Percentiles rank a stretch among this genome's conserved stretches.
These are phyloP conservation scores for Panulirus ornatus DNA, from an alignment of 1,140 invertebrate species.

Conservation along the genomic window DNA sequence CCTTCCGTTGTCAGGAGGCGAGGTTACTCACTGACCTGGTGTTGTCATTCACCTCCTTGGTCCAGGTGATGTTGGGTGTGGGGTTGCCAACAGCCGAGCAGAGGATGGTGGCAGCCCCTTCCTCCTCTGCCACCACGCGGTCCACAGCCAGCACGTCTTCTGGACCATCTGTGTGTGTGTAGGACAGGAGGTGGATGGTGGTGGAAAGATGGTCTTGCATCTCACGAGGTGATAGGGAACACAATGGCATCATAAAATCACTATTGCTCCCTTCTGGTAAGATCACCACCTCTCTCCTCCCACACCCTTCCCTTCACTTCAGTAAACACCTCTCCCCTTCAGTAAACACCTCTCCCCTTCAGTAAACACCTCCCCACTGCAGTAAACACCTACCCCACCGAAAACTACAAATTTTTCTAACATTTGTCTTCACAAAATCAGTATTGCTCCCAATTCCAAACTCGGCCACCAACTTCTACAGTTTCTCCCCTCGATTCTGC, in stretches of 20 bases:
- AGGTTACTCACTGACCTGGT: constrained; percentile 24
- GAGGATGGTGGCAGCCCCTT: neutral
- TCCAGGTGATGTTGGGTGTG: constrained; percentile 54
- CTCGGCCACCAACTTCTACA: too few species aligned
- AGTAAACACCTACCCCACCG: neutral
- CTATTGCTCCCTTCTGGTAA: too few species aligned
- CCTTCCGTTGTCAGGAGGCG: neutral
- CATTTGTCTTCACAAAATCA: too few species aligned
- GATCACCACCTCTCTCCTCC: too few species aligned
- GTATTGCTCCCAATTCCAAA: too few species aligned
- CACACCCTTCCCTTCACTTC: too few species aligned
- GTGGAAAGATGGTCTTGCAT: neutral
- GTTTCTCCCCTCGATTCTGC: too few species aligned
- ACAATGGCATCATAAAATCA: too few species aligned
- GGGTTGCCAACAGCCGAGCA: constrained; percentile 60
- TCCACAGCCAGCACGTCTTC: constrained; percentile 9
- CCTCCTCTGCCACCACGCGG: constrained; percentile 10
- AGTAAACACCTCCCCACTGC: neutral
- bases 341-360: neutral
- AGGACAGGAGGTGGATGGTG: neutral
- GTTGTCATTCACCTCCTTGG: neutral
- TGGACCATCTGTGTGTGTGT: constrained; percentile 23
- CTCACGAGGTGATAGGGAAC: too few species aligned
- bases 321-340: neutral
- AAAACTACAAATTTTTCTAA: too few species aligned